Evolutionary conservation across 2,113 vertebrate species (phyloP).

Genomic region (Nansenia antarctica): DNA sequence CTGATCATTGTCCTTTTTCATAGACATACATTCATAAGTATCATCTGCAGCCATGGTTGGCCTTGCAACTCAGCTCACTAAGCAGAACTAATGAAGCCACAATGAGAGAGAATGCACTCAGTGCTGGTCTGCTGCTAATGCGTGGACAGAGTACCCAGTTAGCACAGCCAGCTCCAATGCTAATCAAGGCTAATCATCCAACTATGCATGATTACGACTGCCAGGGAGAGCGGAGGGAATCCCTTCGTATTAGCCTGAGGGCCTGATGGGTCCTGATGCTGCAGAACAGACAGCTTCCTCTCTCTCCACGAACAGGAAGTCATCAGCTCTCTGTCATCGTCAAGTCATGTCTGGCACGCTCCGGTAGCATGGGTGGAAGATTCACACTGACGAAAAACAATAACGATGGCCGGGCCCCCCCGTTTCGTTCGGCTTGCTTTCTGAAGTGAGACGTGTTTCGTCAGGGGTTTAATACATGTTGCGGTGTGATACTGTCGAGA

Average conservation of each 20-base stretch:
- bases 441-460: not conserved
- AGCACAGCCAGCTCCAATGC: conserved; percentile 59
- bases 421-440: not conserved
- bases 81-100: not conserved
- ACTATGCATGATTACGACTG: conserved; percentile 43
- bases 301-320: not conserved
- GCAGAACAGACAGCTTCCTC: not conserved
- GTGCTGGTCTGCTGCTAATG: conserved; percentile 23
- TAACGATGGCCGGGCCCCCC: not conserved
- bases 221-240: conserved; percentile 58
- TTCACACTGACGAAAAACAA: not conserved
- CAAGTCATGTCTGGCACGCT: not conserved
- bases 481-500: not conserved
- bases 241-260: conserved; percentile 46
- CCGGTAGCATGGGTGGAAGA: not conserved
- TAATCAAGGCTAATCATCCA: conserved; percentile 66
- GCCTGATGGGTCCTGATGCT: not conserved
- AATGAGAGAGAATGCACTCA: not conserved
- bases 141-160: conserved; percentile 37
- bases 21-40: not conserved
- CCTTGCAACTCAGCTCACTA: not conserved
- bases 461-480: not conserved
- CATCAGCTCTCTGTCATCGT: not conserved
- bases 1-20: not conserved
- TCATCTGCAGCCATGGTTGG: not conserved